phyloP scores from a whole-genome alignment of 2,888 invertebrate species.

The Choreutis nemorana region DNA sequence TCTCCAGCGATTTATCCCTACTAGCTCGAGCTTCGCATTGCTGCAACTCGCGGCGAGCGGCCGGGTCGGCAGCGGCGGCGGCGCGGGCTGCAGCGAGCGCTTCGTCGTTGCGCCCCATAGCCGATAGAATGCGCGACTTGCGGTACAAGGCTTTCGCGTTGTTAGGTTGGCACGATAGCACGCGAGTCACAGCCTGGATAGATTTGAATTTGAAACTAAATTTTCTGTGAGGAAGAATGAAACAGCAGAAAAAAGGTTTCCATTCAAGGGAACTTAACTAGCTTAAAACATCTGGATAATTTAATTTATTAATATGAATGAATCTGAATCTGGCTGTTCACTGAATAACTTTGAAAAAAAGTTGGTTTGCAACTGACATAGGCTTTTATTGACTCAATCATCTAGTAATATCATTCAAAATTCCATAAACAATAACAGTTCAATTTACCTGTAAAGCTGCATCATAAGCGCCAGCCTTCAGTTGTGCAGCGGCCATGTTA shows the following conservation, averaged over 20 bases:
- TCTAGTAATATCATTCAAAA: too few species aligned
- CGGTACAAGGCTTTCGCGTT: conserved; percentile 93
- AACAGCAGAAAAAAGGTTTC: too few species aligned
- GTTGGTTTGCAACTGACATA: too few species aligned
- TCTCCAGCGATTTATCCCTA: conserved; percentile 41
- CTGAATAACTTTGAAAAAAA: too few species aligned
- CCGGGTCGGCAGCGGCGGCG: conserved; percentile 43
- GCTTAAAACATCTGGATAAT: too few species aligned
- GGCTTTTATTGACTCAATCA: too few species aligned
- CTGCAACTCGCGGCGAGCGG: conserved; percentile 20
- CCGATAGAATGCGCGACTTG: conserved; percentile 63
- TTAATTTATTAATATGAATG: too few species aligned
- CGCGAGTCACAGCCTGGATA: conserved; percentile 77
- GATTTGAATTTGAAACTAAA: too few species aligned
- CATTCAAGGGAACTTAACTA: too few species aligned
- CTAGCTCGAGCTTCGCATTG: conserved; percentile 7
- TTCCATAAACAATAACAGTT: too few species aligned
- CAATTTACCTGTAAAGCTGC: conserved; percentile 74
- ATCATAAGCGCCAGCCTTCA: conserved; percentile 86
- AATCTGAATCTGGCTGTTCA: too few species aligned
- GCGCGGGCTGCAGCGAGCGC: conserved; percentile 69
- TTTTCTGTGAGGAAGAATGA: too few species aligned
- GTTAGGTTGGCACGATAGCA: conserved; percentile 82
- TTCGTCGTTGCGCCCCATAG: conserved; percentile 69
- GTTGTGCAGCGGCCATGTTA: conserved; percentile 91